Base-by-base conservation (phyloP, 2,113 vertebrate genomes). In the Anguilla japonica region DNA sequence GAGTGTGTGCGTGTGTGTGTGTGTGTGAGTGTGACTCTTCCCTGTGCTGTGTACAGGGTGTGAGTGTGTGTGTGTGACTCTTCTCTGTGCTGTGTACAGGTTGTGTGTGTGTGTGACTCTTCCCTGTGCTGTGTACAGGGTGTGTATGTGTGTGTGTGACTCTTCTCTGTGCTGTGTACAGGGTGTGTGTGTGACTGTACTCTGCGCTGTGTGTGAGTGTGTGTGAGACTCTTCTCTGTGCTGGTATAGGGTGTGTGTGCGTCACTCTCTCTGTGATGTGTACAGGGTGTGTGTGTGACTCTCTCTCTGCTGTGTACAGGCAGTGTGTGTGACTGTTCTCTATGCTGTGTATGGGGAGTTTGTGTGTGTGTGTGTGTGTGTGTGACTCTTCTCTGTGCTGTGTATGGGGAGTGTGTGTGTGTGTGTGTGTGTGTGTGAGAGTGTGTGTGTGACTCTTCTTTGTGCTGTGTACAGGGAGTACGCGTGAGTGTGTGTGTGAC, bases 231-330 rank as follows among this genome's bases (percentile, higher is more conserved):
- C 34, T n/a, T 81, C 46, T 41, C 41, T 5, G n/a, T 63, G 43
- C 0, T 41, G 50, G 22, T 41, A 34, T 15, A 16, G 53, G 57
- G 63, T 84, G 79, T 80, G 20, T 86, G 34, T 2, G 60, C 20
- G n/a, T n/a, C n/a, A n/a, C n/a, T n/a, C n/a, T n/a, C n/a, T n/a
- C n/a, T n/a, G n/a, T n/a, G n/a, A n/a, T n/a, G n/a, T n/a, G n/a
- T n/a, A n/a, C n/a, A n/a, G n/a, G n/a, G 81, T 18, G 14, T 22
- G 93, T 94, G 94, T 6, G 81, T 92, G 88, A 92, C 80, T 39
- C 34, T 11, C n/a, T 22, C 43, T 60, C 20, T n/a, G 50, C 26
- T 60, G 15, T 83, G 82, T 60, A 2, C 39, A 84, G 83, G 83
- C 60, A 26, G 83, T 84, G 57, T 84, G 83, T 71, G 83, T n/a